Evolutionary conservation across 2,797 vertebrate genomes (phyloP), one percentile per base, ranked within the genome.

Genomic region (Atherinosoma microstoma): DNA sequence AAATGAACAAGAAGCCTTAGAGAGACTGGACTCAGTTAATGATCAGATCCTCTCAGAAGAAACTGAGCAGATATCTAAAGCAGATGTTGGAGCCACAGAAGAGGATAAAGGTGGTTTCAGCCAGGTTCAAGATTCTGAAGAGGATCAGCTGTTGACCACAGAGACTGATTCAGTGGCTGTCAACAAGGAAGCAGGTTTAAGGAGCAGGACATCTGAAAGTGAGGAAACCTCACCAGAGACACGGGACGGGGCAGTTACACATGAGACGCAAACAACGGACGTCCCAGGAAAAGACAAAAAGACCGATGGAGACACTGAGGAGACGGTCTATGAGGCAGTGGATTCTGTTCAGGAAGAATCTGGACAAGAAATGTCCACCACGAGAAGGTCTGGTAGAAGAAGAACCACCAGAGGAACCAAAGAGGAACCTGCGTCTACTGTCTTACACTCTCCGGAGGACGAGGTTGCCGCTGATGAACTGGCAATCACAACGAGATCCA

Each of bases 371-470:
- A 24, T n/a, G 0, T 1, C 36, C 12, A 1, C 49, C 45, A 24
- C 75, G 57, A 60, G 77, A 68, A 64, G 4, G 2, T 36, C 74
- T 12, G 49, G n/a, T 7, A 66, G 73, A 47, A 78, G 79, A 2
- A 80, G 83, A 1, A 76, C 80, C 16, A 13, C 35, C 0, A 66
- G 85, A 73, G 79, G 69, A 49, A 85, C 65, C 65, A 86, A 73
- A 30, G 72, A 70, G 1, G 78, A 70, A 1, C 42, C 69, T 61
- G 36, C 10, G 0, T 12, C 59, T 1, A 0, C 1, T 35, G 16
- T 86, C 45, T 54, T 88, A 57, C 86, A 89, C 54, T 90, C 83
- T 1, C 82, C 87, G 15, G 88, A 76, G 18, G 82, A 78, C 0
- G 64, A 75, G n/a, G 58, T 64, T 2, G 10, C 20, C 1, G 22